Evolutionary conservation across 2,888 invertebrate genomes (phyloP), one percentile per base, ranked within the genome.

Genomic region (Eumacrocentrus americanus): DNA sequence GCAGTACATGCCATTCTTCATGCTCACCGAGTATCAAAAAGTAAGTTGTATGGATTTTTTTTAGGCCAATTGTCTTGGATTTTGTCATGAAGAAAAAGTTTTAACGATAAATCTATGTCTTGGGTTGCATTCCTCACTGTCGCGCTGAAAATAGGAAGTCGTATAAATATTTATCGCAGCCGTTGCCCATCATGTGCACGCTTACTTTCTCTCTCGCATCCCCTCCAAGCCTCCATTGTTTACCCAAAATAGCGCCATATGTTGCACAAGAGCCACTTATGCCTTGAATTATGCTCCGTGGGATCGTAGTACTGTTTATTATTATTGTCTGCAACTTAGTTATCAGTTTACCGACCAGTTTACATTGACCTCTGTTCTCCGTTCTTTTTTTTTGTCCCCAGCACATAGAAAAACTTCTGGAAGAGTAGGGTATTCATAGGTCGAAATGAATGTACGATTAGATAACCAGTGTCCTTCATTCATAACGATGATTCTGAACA

Each of bases 1-100:
- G 60, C 90, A 92, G 63, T 90, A 91, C 50, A 95, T 99, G 94
- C 92, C 98, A 55, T 99, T 95, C 82, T 98, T 98, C 81, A 98
- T 98, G 66, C 87, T 99, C 65, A 96, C 97, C 5, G 99, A 99
- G 83, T 89, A 89, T 82, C 98, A 98, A 83, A 91, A 92, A 86
- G 91, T 92, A 72, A 79, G 70, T 59, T 22, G 9, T 40, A 20
- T 25, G 22, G 1, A 12, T 42, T 53, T 29, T 29, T 29, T 9
- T 29, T 29, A 29, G 9, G 9, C 9, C 9, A 29, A 29, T 9
- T 4, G 4, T 29, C 4, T 29, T 29, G 4, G 29, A 9, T 29
- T 29, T 9, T 29, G 29, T 29, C 9, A 29, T 29, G 4, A 9
- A 4, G n/a, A 29, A 29, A 6, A 29, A 29, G 4, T 29, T 29